These are phyloP conservation scores for Carabus problematicus DNA, from an alignment of 2,888 invertebrate genomes.

Conservation along the genomic window DNA sequence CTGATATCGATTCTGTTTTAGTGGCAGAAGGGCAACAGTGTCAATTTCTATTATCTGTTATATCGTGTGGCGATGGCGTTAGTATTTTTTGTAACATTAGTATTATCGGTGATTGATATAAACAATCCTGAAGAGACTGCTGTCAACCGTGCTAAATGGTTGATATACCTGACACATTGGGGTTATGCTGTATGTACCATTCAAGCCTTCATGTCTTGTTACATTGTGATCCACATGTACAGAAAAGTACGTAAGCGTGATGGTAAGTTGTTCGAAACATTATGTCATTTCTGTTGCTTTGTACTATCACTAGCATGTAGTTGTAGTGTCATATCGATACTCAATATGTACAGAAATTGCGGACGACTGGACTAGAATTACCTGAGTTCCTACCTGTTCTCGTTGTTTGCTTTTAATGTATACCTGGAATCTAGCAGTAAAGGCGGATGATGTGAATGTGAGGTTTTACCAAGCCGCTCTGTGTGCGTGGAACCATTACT, in stretches of 20 bases:
- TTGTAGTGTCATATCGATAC: background rate
- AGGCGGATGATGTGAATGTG: too few relatives aligned
- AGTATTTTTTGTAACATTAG: constrained; percentile 57
- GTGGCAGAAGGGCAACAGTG: constrained; percentile 65
- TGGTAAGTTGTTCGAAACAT: constrained; percentile 4
- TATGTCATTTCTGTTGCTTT: background rate
- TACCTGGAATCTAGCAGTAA: too few relatives aligned
- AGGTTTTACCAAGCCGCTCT: too few relatives aligned
- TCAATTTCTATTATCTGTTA: constrained; percentile 59
- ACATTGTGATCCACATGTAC: constrained; percentile 26
- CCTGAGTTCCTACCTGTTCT: too few relatives aligned
- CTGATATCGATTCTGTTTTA: constrained; percentile 57
- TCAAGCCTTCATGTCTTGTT: constrained; percentile 63
- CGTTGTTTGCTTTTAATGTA: too few relatives aligned
- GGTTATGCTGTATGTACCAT: constrained; percentile 66
- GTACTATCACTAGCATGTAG: too few relatives aligned
- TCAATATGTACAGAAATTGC: background rate
- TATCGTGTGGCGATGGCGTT: constrained; percentile 67
- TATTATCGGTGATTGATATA: constrained; percentile 56
- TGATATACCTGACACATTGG: constrained; percentile 79
- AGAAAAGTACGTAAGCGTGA: constrained; percentile 22
- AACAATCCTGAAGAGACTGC: constrained; percentile 56
- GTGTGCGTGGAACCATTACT: too few relatives aligned
- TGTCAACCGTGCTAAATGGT: constrained; percentile 68
- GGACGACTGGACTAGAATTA: too few relatives aligned